Percentiles rank a stretch among this genome's conserved stretches.
Evolutionary conservation across 1,140 invertebrate genomes (phyloP).

Genomic region (Andrena cerasifolii): DNA sequence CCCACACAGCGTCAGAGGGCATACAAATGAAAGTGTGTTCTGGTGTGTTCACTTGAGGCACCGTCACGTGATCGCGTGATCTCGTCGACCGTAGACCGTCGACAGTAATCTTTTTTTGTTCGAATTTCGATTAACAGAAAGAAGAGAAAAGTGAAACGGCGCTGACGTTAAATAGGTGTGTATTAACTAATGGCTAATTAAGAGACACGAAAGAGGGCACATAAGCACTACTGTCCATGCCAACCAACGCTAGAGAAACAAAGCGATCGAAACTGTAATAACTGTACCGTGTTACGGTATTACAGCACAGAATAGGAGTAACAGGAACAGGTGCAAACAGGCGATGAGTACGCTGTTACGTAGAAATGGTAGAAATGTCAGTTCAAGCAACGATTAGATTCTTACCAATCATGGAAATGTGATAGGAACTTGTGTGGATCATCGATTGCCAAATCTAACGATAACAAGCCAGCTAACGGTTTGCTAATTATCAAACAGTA

Average conservation of each 20-base stretch:
- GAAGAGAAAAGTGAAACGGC: background rate
- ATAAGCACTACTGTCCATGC: background rate
- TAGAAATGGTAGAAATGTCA: conserved; percentile 11
- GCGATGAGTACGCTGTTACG: no score
- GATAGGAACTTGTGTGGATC: background rate
- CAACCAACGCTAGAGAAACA: conserved; percentile 9
- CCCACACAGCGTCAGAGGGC: background rate
- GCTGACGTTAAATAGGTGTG: background rate
- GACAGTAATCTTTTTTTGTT: background rate
- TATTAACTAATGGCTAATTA: conserved; percentile 10
- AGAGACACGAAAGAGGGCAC: conserved; percentile 27
- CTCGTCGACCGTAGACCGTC: no score
- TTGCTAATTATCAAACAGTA: background rate
- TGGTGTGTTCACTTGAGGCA: no score
- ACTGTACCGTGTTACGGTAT: conserved; percentile 30
- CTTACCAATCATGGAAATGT: background rate
- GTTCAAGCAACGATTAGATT: background rate
- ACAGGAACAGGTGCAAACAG: background rate
- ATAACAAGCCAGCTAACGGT: background rate
- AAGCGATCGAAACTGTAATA: conserved; percentile 28
- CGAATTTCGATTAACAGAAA: background rate
- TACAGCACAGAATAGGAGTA: background rate
- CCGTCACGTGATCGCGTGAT: background rate
- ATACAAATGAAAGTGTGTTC: background rate
- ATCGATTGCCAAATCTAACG: background rate